Percentiles rank a stretch among this genome's conserved stretches.
Conservation (phyloP, 1,140 invertebrate genomes). For the Coelopa frigida region DNA sequence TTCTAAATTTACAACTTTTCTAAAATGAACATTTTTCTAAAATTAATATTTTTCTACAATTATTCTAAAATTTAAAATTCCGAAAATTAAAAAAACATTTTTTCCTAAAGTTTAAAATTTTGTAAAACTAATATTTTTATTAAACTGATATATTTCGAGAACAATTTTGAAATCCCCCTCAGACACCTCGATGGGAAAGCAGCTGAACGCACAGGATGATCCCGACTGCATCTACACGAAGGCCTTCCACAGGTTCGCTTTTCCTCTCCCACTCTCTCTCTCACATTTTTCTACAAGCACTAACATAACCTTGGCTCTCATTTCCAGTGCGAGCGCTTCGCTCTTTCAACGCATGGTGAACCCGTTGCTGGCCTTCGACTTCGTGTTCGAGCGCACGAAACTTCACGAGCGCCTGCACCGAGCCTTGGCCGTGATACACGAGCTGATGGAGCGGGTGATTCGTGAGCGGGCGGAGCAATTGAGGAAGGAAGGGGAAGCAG, state of each 20-base stretch:
- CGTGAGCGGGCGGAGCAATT: slow-evolving; percentile 12
- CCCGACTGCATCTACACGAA: slow-evolving; percentile 18
- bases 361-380: slow-evolving; percentile 29
- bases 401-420: slow-evolving; percentile 20
- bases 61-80: too few species aligned
- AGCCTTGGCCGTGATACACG: slow-evolving; percentile 28
- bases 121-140: neutral
- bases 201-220: slow-evolving; percentile 22
- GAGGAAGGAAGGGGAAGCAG: neutral
- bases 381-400: slow-evolving; percentile 23
- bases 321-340: slow-evolving; percentile 22
- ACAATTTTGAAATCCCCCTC: neutral
- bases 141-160: neutral
- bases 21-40: too few species aligned
- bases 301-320: neutral
- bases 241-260: slow-evolving; percentile 20
- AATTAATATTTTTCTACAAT: too few species aligned
- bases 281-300: neutral
- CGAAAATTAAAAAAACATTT: too few species aligned
- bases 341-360: slow-evolving; percentile 41
- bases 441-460: slow-evolving; percentile 25
- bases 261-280: neutral
- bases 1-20: too few species aligned
- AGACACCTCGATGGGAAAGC: slow-evolving; percentile 38
- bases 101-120: too few species aligned